Base-by-base conservation (phyloP, 1,140 invertebrate genomes). In the Meloidogyne exigua region DNA sequence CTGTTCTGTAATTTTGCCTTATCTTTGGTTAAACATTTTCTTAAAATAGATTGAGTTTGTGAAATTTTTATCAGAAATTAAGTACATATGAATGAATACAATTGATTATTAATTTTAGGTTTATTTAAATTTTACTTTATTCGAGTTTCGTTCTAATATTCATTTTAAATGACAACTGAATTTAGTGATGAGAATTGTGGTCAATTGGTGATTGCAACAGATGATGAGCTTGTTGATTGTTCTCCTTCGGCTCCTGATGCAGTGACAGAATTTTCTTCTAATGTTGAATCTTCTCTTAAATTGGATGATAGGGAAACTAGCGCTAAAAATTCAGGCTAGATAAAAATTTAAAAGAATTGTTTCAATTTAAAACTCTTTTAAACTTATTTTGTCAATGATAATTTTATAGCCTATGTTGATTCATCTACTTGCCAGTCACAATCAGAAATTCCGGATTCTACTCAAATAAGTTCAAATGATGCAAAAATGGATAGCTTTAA, bases 201-300 rank as follows among this genome's bases (percentile, higher is more conserved):
- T 1, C 28, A 62, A 23, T 21, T 71, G n/a, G 39, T 71, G 15
- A 71, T 71, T 36, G 39, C 39, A 28, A 71, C 69, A 1, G 69
- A 71, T 21, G 69, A 71, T n/a, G 69, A 71, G 11, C 69, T 44
- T 26, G 62, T 49, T 44, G 69, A 71, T 28, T 71, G 69, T n/a
- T 25, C 69, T 25, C 25, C 62, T 71, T 32, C 10, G 39, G n/a
- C 18, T 32, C 28, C 66, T 2, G 18, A 62, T 11, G 32, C 0
- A 11, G 39, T n/a, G 15, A 10, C 25, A 42, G 69, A 62, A 71
- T 57, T 26, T 28, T 44, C 25, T 44, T 71, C 69, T 9, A 26
- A 39, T 42, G 10, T 25, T 71, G 36, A n/a, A 15, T 36, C 18
- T 26, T 62, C 15, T 21, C 36, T 42, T 42, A 71, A 42, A 71